Evolutionary conservation across 2,888 invertebrate genomes (phyloP), one percentile per base, ranked within the genome.

Genomic region (Eupithecia abbreviata): DNA sequence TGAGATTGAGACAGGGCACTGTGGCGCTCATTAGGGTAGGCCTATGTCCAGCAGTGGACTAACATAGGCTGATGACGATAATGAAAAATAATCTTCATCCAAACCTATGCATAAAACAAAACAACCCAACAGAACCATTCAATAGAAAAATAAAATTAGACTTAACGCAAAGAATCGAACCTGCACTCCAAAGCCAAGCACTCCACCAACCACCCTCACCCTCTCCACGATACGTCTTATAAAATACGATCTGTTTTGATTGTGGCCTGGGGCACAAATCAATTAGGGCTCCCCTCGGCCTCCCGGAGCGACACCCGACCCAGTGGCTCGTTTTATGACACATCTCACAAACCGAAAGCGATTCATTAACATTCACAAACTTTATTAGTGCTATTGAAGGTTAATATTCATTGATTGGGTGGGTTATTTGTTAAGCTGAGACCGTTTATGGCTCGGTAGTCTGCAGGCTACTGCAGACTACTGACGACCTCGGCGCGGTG

Each of bases 231-330:
- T 94, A 92, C 91, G 90, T 94, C 95, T 94, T 95, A 94, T 95
- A 95, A 95, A 95, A 94, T 94, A 94, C 95, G 95, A 95, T 95
- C 95, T 95, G 95, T 95, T 95, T 95, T 95, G 95, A 95, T 95
- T 95, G 94, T 95, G 94, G 95, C 95, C 95, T 92, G 93, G 94
- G 95, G 95, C 95, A 94, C 95, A 94, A 94, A 95, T 95, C 95
- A 95, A 95, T 95, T 95, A 95, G 94, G 92, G 86, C 88, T 87
- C 93, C 88, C 89, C 87, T 79, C 84, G 88, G 87, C 89, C 90
- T 89, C 89, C 91, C 88, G 83, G 82, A 90, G 89, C 91, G 91
- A 93, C 93, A 93, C 90, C 91, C 91, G 91, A 90, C 89, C 94
- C 95, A 94, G 95, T 94, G 94, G 95, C 94, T 90, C 94, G 93